Evolutionary conservation across 2,797 vertebrate species (phyloP), one percentile per base, ranked within the genome.

Genomic region (Tachyglossus aculeatus): DNA sequence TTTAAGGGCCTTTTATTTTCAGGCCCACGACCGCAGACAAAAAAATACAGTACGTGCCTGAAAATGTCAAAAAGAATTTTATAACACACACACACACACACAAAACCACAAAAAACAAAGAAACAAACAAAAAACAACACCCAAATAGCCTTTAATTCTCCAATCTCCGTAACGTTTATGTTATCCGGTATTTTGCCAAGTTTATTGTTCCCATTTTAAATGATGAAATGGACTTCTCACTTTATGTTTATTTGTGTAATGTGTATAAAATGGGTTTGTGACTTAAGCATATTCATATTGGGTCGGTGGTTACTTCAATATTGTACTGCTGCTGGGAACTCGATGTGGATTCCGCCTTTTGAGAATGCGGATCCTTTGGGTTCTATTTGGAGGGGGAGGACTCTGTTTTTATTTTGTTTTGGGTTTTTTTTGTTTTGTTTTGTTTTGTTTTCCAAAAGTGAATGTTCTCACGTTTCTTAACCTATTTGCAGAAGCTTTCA

Each of bases 251-350:
- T 95, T 92, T 90, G 88, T 95, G 94, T 94, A 94, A 89, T 89
- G 88, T 95, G 95, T 95, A 92, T 90, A 92, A 92, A 88, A 91
- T 92, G 91, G 93, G 90, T 93, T 94, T 93, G 95, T 96, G 95
- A 93, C 74, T 90, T 97, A 93, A 94, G 89, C 93, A 90, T 96
- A 93, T 93, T 95, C 92, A 92, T 94, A 94, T 93, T 91, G 84
- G 90, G 92, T 92, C 93, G 91, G 94, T 95, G 94, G 92, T 94
- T 93, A 94, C 93, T 93, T 94, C 94, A 93, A 94, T 96, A 92
- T 94, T 95, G 94, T 95, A 95, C 93, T 95, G 92, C 96, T 95
- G 95, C 95, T 95, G 95, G 93, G 94, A 93, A 92, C 88, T 88
- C 89, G 89, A 93, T 87, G 79, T 82, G 86, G 90, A 90, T 78